Evolutionary conservation across 2,113 vertebrate species (phyloP), one percentile per base, ranked within the genome.

Genomic region (Chamaea fasciata): DNA sequence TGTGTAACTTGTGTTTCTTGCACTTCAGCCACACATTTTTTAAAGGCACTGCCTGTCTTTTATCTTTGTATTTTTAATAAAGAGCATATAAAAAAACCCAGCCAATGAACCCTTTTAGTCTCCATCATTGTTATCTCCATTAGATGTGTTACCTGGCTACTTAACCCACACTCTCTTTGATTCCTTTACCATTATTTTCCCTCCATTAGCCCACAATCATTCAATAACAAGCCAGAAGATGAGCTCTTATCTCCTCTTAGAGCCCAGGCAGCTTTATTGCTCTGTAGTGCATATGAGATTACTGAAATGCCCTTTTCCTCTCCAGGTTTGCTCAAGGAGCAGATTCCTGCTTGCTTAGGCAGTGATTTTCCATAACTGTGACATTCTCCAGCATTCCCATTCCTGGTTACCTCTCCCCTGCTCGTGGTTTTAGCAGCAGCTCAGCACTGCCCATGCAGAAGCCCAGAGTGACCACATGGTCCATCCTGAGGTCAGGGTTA

Each of bases 241-340:
- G 73, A 88, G 52, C 39, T 71, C 71, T 78, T 42, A 81, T 44
- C 42, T 81, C 77, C 56, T 67, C 30, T 70, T 67, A 67, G 50
- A 92, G 56, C 27, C 67, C 3, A 2, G 68, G 47, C 39, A 71
- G 76, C 22, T 81, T 59, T 41, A 67, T 15, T 78, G 23, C 73
- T 92, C 86, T 93, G 73, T 31, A 67, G 76, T 70, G 80, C 63
- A 42, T 35, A 31, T 47, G 56, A 93, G 53, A 55, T 47, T 23
- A 59, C 33, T 59, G 71, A 93, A 94, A 90, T 18, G 83, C 46
- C 52, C 63, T 90, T 92, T 94, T 56, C 52, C 64, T 83, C 71
- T 42, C 67, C 0, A 0, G 39, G 23, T 75, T 81, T 93, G 71
- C 33, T 8, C 17, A 15, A 79, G 27, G 41, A 85, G 26, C 24